phyloP scores from a whole-genome alignment of 2,888 invertebrate genomes.

The Hemithea aestivaria region DNA sequence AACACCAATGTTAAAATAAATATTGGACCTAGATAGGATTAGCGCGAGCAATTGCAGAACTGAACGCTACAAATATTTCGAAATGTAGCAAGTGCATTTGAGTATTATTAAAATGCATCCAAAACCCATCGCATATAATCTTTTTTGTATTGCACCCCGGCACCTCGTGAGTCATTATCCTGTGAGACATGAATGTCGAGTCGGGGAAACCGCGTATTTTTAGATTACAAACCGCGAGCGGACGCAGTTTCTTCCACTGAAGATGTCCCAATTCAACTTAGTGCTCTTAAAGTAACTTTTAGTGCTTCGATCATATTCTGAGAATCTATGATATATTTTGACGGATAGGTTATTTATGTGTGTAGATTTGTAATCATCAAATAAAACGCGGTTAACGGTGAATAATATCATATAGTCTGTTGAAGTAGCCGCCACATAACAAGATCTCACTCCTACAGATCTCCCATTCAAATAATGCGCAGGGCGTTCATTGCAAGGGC shows the following conservation, averaged over 20 bases:
- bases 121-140: constrained; percentile 43
- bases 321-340: no score
- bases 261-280: constrained; percentile 16
- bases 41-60: background rate
- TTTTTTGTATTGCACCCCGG: constrained; percentile 43
- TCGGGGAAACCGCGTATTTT: constrained; percentile 69
- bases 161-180: constrained; percentile 69
- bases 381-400: constrained; percentile 22
- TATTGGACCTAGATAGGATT: background rate
- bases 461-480: background rate
- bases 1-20: constrained; percentile 20
- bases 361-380: background rate
- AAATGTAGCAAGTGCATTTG: constrained; percentile 10
- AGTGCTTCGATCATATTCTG: no score
- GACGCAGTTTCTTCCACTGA: constrained; percentile 26
- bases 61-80: background rate
- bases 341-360: no score
- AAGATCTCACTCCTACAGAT: constrained; percentile 1
- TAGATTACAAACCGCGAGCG: constrained; percentile 60
- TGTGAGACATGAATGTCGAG: constrained; percentile 59
- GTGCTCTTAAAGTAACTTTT: background rate
- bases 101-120: constrained; percentile 29
- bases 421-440: constrained; percentile 3
- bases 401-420: no score
- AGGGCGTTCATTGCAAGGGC: constrained; percentile 18